Evolutionary conservation across 2,888 invertebrate species (phyloP), one percentile per base, ranked within the genome.

Genomic region (Apocheima hispidaria): DNA sequence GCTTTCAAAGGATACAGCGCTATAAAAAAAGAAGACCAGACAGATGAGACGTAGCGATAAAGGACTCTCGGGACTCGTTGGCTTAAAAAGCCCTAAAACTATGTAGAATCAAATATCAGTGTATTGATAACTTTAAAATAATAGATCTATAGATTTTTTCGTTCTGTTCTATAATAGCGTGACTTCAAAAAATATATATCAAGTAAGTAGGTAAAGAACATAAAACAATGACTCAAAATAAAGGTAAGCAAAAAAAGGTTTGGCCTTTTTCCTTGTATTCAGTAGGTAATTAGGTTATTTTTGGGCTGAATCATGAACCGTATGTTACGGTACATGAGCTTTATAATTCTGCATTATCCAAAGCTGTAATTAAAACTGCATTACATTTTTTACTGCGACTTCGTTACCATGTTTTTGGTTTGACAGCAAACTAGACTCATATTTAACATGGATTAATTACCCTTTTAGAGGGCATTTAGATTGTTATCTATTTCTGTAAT

Each of bases 261-360:
- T 30, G 26, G 26, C 4, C 36, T 50, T 49, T 53, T n/a, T 51
- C 65, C 44, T 57, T 53, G 44, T 40, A 49, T 40, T 48, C 20
- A 36, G 43, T 35, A 38, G 40, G 57, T 52, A 62, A 63, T 63
- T 60, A 65, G 58, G 60, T 60, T 52, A 69, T 65, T 62, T 60
- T 65, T 53, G 49, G 40, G 30, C 44, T 28, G 43, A 53, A 63
- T 60, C 36, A 56, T 48, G 41, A 28, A 50, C 59, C 46, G 54
- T 53, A 46, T 23, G 64, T 67, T 54, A 59, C 64, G 65, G 53
- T 65, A 59, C 63, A 48, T 44, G 53, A 60, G 38, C 58, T 60
- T 65, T 58, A 10, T 67, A 64, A 65, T 70, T 64, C 65, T 62
- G 51, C 14, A 46, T 56, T 53, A 49, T 18, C 35, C n/a, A n/a